Evolutionary conservation across 2,888 invertebrate genomes (phyloP).

Genomic region (Hyppa rectilinea): DNA sequence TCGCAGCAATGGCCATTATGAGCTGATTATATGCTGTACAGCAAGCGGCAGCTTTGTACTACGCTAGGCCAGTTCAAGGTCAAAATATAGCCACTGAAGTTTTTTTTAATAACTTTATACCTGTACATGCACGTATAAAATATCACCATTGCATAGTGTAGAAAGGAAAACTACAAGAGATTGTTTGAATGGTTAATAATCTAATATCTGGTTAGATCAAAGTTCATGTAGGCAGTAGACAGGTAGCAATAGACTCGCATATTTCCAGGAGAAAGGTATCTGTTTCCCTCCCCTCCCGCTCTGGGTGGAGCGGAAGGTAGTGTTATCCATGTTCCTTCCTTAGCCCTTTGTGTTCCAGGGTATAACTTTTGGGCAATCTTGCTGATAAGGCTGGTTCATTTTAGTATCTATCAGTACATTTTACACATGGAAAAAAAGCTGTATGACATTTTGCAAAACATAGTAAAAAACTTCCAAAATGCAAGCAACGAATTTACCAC

Average conservation of each 20-base stretch:
- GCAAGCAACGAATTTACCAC: not conserved
- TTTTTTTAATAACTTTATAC: not conserved
- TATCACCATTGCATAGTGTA: not conserved
- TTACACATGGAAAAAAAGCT: not conserved
- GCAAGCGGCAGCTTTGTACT: too few relatives aligned
- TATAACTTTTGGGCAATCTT: too few relatives aligned
- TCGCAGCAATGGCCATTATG: too few relatives aligned
- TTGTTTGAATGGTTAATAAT: not conserved
- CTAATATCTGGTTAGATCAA: not conserved
- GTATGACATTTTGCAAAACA: not conserved
- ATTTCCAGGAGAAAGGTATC: not conserved
- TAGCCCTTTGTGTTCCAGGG: too few relatives aligned
- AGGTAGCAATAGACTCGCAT: not conserved
- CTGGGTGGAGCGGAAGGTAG: too few relatives aligned
- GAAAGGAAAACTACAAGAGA: not conserved
- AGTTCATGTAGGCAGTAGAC: not conserved
- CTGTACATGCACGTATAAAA: not conserved
- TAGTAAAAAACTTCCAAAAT: not conserved
- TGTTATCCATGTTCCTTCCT: too few relatives aligned
- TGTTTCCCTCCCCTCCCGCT: too few relatives aligned
- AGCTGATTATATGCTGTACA: too few relatives aligned
- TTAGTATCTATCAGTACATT: too few relatives aligned
- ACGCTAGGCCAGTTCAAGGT: not conserved
- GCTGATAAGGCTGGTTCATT: too few relatives aligned
- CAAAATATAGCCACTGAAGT: too few relatives aligned